A percentile compares a stretch with the other conserved stretches of the same genome.
phyloP scores from a whole-genome alignment of 2,797 vertebrate species.

The Bradypodion pumilum region DNA sequence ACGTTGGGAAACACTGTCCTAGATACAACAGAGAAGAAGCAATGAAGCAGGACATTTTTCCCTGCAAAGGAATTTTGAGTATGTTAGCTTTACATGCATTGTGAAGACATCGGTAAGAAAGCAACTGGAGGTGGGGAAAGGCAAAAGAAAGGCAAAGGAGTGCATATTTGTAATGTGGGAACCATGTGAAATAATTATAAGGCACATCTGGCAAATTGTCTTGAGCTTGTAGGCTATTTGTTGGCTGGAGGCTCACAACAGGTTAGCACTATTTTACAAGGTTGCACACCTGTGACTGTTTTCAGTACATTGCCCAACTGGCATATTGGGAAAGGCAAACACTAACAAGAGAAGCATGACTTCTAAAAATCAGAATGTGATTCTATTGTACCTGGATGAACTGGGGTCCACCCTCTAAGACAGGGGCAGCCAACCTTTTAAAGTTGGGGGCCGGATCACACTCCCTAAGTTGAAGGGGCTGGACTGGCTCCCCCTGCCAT shows the following conservation, averaged over 20 bases:
- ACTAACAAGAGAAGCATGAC: not conserved
- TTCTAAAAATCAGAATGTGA: not conserved
- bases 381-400: not conserved
- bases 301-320: not conserved
- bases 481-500: too few relatives aligned
- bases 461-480: too few relatives aligned
- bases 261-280: not conserved
- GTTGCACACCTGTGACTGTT: not conserved
- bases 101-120: not conserved
- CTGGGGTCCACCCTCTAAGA: not conserved
- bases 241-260: not conserved
- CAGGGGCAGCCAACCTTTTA: too few relatives aligned
- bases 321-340: not conserved
- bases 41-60: too few relatives aligned
- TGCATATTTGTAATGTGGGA: not conserved
- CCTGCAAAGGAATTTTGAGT: not conserved
- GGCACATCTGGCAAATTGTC: constrained; percentile 1
- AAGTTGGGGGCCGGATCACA: too few relatives aligned
- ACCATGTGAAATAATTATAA: not conserved
- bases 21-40: too few relatives aligned
- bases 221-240: not conserved
- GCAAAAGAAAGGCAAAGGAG: not conserved
- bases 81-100: not conserved
- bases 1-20: too few relatives aligned
- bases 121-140: too few relatives aligned